Evolutionary conservation across 2,113 vertebrate genomes (phyloP), one percentile per base, ranked within the genome.

Genomic region (Corynorhinus townsendii): DNA sequence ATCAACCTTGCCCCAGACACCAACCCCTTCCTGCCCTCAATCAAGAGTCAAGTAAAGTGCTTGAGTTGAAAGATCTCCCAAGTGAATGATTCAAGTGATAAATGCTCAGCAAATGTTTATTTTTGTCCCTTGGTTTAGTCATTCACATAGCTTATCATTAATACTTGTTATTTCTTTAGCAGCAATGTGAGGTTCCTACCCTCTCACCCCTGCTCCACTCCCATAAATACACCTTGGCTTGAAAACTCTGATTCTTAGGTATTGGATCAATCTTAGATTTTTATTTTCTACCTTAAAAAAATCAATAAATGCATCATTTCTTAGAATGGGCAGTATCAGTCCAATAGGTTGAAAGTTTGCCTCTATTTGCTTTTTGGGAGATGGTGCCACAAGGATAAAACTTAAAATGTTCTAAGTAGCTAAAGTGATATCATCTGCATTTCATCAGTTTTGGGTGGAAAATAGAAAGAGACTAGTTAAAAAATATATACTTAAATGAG

Each of bases 61-160:
- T 90, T 28, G 38, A 81, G 43, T 22, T 84, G 85, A 86, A 92
- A 95, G 66, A 52, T 62, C 24, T 75, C 45, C 43, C 59, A 94
- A 84, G 24, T 88, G 66, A 87, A 88, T 40, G 47, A 81, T 75
- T 93, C 49, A 93, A 80, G 86, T 40, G 35, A 33, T 17, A n/a
- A 84, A 75, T 64, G 20, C 7, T 43, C 40, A 40, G 45, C 35
- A 30, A 30, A 9, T 26, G 15, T 64, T 96, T 85, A 86, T 92
- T 66, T 80, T 52, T 87, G 30, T 92, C 14, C 49, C 33, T 80
- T 75, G 66, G 24, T 86, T 6, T 19, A 76, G n/a, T 82, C 59
- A 69, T 45, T 76, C n/a, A 76, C 35, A 33, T 76, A 75, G 49
- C 10, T 77, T 54, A 68, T 26, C 30, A 73, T 68, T 73, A 73